A percentile compares a stretch with the other conserved stretches of the same genome.
Evolutionary conservation across 2,888 invertebrate species (phyloP).

Genomic region (Chalcosyrphus nemorum): DNA sequence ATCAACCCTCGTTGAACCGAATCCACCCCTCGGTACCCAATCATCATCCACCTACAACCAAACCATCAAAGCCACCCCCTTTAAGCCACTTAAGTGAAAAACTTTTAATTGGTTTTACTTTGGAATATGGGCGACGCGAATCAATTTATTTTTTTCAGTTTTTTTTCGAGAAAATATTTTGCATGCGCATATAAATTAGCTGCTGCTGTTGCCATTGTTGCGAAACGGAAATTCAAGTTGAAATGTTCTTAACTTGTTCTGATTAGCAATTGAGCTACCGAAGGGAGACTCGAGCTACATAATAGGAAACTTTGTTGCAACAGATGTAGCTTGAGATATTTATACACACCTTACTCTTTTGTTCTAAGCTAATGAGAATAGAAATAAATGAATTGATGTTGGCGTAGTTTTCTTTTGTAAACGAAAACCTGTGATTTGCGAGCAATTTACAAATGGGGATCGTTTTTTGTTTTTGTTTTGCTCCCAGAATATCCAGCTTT

Average conservation of each 20-base stretch:
- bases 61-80: constrained; percentile 31
- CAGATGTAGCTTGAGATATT: constrained; percentile 48
- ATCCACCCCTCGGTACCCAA: constrained; percentile 17
- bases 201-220: constrained; percentile 43
- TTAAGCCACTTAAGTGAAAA: constrained; percentile 73
- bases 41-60: background rate
- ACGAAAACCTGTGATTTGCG: too few relatives aligned
- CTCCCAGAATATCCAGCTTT: too few relatives aligned
- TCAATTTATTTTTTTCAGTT: constrained; percentile 51
- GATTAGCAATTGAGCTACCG: constrained; percentile 56
- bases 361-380: background rate
- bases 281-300: too few relatives aligned
- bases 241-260: constrained; percentile 61
- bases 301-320: constrained; percentile 35
- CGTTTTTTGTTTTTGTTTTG: too few relatives aligned
- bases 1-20: constrained; percentile 22
- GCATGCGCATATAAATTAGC: constrained; percentile 68
- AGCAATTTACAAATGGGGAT: too few relatives aligned
- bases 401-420: background rate
- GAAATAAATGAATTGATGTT: background rate
- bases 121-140: constrained; percentile 60
- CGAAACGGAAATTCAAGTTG: constrained; percentile 57
- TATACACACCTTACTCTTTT: background rate
- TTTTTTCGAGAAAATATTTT: constrained; percentile 28
- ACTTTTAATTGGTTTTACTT: constrained; percentile 72